Conservation (phyloP, 2,888 invertebrate genomes). For the Ypsolopha sequella region DNA sequence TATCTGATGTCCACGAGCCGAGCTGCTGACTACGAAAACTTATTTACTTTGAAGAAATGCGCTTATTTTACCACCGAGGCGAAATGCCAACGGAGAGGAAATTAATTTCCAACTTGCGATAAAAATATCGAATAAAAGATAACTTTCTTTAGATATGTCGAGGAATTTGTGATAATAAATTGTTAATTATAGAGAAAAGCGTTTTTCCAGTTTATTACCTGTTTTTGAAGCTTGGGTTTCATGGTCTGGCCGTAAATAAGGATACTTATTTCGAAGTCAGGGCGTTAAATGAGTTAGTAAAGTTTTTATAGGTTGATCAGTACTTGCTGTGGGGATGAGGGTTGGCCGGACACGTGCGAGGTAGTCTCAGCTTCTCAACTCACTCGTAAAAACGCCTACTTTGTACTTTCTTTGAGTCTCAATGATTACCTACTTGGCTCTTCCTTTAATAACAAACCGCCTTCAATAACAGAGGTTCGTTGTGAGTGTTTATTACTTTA, state of each 20-base stretch:
- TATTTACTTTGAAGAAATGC: conserved; percentile 26
- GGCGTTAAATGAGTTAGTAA: conserved; percentile 51
- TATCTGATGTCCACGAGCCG: conserved; percentile 29
- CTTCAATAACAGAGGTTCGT: too few species aligned
- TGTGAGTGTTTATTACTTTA: too few species aligned
- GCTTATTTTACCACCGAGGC: conserved; percentile 15
- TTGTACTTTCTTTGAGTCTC: not conserved
- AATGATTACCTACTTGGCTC: not conserved
- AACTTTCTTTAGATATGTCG: not conserved
- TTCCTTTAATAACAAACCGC: too few species aligned
- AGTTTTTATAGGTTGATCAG: conserved; percentile 47
- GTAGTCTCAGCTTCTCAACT: conserved; percentile 4
- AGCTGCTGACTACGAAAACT: conserved; percentile 23
- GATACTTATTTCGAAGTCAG: conserved; percentile 43
- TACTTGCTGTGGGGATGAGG: conserved; percentile 9
- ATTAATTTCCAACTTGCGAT: conserved; percentile 20
- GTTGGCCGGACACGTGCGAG: conserved; percentile 14
- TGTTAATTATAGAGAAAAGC: not conserved
- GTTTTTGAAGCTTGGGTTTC: not conserved
- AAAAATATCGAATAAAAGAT: conserved; percentile 10
- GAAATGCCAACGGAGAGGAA: conserved; percentile 13
- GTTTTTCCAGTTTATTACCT: not conserved
- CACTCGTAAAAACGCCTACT: not conserved
- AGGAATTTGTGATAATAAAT: not conserved
- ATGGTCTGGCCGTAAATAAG: conserved; percentile 22